Conservation (phyloP, 2,888 invertebrate genomes). For the Mechanitis mazaeus region DNA sequence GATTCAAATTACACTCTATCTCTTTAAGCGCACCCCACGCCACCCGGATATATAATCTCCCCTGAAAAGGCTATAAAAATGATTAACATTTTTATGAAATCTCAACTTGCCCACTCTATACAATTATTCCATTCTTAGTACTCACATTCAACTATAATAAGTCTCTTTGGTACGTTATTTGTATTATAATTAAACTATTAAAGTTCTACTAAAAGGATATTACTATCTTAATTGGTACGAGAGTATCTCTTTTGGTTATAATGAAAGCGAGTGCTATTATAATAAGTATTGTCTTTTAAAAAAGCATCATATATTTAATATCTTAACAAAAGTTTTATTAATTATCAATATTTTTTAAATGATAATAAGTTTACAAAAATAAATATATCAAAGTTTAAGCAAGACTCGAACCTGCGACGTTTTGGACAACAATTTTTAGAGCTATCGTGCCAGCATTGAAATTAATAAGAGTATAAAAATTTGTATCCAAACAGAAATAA, state of each 20-base stretch:
- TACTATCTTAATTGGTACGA: neutral
- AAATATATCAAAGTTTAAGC: too few species aligned
- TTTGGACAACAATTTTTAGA: too few species aligned
- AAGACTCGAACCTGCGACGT: too few species aligned
- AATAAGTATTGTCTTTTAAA: neutral
- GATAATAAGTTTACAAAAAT: neutral
- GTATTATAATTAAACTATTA: conserved; percentile 5
- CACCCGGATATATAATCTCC: conserved; percentile 54
- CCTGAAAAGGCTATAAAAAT: conserved; percentile 30
- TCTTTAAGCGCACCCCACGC: conserved; percentile 49
- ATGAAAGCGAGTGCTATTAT: neutral
- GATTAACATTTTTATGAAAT: conserved; percentile 37
- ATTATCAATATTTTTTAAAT: too few species aligned
- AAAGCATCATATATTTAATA: neutral
- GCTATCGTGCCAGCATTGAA: too few species aligned
- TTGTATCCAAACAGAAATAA: too few species aligned
- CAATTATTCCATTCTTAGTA: conserved; percentile 4
- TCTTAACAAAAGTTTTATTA: neutral
- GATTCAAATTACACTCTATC: conserved; percentile 68
- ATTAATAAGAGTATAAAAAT: too few species aligned
- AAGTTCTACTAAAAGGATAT: conserved; percentile 3
- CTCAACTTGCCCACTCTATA: conserved; percentile 12
- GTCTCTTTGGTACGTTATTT: conserved; percentile 1
- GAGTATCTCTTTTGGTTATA: conserved; percentile 2
- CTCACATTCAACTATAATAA: conserved; percentile 3